Evolutionary conservation across 2,888 invertebrate genomes (phyloP).

Genomic region (Tenodera sinensis): DNA sequence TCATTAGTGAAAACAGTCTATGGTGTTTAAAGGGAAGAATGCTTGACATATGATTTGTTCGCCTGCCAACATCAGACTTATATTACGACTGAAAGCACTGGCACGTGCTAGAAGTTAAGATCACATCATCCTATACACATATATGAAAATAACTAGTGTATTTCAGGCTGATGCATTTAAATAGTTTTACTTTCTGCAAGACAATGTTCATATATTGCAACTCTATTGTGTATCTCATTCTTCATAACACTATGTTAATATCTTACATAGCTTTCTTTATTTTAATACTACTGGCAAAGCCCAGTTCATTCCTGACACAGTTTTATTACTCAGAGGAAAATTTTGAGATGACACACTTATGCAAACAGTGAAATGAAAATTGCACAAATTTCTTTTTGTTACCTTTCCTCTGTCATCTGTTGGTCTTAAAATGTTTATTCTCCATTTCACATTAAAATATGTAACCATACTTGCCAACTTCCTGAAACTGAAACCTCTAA

Average conservation of each 20-base stretch:
- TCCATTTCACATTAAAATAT: too few relatives aligned
- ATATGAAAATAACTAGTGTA: neutral
- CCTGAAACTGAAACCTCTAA: too few relatives aligned
- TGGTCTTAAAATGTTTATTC: too few relatives aligned
- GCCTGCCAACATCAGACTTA: constrained; percentile 6
- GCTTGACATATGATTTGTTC: neutral
- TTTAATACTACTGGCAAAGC: too few relatives aligned
- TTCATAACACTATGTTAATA: neutral
- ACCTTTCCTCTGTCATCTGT: too few relatives aligned
- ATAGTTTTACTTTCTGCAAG: neutral
- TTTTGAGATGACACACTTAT: too few relatives aligned
- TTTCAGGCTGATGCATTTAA: neutral
- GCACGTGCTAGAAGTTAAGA: neutral
- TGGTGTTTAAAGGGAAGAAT: constrained; percentile 7
- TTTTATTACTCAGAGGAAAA: too few relatives aligned
- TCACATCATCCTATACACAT: neutral
- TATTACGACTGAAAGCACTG: neutral
- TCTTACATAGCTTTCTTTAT: too few relatives aligned
- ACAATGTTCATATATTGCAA: neutral
- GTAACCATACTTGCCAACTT: too few relatives aligned
- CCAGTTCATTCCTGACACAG: too few relatives aligned
- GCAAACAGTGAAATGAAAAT: too few relatives aligned
- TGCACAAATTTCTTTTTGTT: too few relatives aligned
- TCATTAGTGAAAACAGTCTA: constrained; percentile 9
- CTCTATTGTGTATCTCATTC: neutral